Percentiles rank a stretch among this genome's conserved stretches.
Evolutionary conservation across 2,888 invertebrate genomes (phyloP).

Genomic region (Drosophila histrio): DNA sequence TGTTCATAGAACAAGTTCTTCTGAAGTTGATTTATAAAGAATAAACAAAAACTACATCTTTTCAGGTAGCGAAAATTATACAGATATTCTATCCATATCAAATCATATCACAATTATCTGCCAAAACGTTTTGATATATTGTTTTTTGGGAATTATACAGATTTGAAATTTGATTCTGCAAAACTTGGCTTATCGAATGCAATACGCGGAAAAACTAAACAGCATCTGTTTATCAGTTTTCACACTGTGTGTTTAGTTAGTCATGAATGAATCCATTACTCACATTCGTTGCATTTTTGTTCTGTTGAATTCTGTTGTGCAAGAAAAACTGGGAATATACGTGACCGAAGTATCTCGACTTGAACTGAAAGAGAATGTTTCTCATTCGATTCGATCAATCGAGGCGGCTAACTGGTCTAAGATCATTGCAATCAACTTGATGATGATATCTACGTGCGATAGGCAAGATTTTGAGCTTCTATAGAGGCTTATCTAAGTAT

Average conservation of each 20-base stretch:
- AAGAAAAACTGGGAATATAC: conserved; percentile 49
- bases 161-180: background rate
- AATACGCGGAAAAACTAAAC: background rate
- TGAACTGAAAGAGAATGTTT: conserved; percentile 19
- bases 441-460: conserved; percentile 37
- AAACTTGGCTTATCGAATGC: background rate
- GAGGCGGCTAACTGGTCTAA: conserved; percentile 40
- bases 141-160: background rate
- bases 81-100: background rate
- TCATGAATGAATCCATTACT: conserved; percentile 65
- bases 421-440: conserved; percentile 38
- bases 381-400: conserved; percentile 48
- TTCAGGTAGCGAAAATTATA: background rate
- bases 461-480: background rate
- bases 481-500: conserved; percentile 9
- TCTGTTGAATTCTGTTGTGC: conserved; percentile 38
- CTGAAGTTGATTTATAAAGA: too few relatives aligned
- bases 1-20: too few relatives aligned
- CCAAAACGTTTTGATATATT: background rate
- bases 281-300: conserved; percentile 23
- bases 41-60: too few relatives aligned
- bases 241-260: background rate
- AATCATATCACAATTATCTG: background rate
- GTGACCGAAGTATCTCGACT: conserved; percentile 38
- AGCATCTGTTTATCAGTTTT: conserved; percentile 43